Evolutionary conservation across 2,888 invertebrate species (phyloP).

Genomic region (Oasisia sp.): DNA sequence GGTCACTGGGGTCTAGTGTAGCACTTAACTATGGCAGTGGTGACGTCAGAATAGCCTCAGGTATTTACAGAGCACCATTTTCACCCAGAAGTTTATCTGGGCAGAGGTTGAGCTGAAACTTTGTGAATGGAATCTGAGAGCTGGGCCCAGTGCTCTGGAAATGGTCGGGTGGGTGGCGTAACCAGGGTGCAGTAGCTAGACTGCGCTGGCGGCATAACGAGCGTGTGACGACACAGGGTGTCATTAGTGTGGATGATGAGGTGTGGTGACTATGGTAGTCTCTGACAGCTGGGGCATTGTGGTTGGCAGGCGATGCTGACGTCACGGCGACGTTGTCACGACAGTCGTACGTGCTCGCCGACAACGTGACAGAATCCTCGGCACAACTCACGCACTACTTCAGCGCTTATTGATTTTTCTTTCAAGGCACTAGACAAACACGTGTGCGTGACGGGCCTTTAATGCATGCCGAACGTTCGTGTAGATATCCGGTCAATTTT

Average conservation of each 20-base stretch:
- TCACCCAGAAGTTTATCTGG: neutral
- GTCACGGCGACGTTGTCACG: neutral
- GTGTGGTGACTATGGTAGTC: neutral
- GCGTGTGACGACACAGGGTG: neutral
- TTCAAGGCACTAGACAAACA: conserved; percentile 11
- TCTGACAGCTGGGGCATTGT: neutral
- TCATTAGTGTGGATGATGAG: conserved; percentile 4
- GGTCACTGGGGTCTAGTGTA: neutral
- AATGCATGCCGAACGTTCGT: conserved; percentile 17
- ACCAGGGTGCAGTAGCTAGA: neutral
- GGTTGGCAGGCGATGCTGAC: neutral
- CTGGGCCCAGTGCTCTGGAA: neutral
- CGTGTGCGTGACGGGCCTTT: conserved; percentile 3
- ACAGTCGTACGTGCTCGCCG: neutral
- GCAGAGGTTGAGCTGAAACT: neutral
- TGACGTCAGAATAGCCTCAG: neutral
- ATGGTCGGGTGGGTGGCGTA: neutral
- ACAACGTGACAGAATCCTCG: neutral
- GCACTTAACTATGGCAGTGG: neutral
- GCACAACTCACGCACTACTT: neutral
- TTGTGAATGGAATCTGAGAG: neutral
- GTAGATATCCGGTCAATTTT: conserved; percentile 17
- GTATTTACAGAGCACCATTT: neutral
- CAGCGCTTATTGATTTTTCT: conserved; percentile 9
- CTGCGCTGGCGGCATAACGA: neutral